Evolutionary conservation across 2,888 invertebrate genomes (phyloP).

Genomic region (Ephialtes manifestator): DNA sequence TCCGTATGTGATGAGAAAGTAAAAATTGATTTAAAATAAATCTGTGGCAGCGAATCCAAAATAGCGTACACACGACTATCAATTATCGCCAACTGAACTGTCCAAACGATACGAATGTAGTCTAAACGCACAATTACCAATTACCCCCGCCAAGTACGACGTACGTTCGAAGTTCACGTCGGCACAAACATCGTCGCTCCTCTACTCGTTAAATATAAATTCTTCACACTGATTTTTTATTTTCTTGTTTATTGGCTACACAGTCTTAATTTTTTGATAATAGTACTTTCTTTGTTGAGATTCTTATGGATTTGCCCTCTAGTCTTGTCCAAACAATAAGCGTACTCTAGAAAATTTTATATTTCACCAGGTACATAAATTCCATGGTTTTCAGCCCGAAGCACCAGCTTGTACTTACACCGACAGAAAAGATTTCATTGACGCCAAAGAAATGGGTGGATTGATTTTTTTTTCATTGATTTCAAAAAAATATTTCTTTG

Average conservation of each 20-base stretch:
- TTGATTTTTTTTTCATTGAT: no score
- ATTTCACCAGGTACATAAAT: no score
- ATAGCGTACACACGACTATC: not conserved
- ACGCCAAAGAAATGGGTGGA: no score
- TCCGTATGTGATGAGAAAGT: no score
- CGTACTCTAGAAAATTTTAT: no score
- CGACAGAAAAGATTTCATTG: no score
- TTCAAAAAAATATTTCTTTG: no score
- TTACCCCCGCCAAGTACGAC: not conserved
- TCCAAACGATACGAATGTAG: not conserved
- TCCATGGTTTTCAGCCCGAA: not conserved
- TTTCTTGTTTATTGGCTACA: no score
- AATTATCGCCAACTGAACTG: not conserved
- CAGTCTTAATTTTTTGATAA: no score
- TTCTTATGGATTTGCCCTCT: no score
- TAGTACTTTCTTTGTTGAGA: no score
- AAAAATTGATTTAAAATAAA: not conserved
- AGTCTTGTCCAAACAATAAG: no score
- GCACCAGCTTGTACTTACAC: not conserved
- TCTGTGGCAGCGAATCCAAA: not conserved
- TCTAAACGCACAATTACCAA: constrained; percentile 2
- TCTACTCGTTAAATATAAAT: not conserved
- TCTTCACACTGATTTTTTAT: not conserved
- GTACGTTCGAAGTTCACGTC: constrained; percentile 18
- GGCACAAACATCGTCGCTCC: not conserved